phyloP scores from a whole-genome alignment of 2,888 invertebrate genomes.

The Orthonychiurus folsomi region DNA sequence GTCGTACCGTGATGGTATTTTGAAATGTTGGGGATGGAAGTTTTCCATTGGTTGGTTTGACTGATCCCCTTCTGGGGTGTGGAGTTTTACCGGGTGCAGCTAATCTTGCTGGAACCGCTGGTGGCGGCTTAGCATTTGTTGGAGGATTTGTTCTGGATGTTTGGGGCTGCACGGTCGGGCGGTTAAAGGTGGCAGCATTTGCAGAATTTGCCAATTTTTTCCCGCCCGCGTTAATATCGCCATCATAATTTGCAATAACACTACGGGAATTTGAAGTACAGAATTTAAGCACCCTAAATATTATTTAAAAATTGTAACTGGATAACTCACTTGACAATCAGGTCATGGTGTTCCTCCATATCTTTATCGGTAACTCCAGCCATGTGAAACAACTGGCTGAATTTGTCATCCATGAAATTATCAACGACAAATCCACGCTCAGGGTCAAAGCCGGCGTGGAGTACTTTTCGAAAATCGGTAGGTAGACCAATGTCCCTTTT shows the following conservation, averaged over 20 bases:
- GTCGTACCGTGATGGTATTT: not conserved
- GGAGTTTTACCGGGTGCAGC: not conserved
- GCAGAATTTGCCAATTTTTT: not conserved
- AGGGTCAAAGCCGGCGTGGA: constrained; percentile 77
- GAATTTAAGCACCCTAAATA: no score
- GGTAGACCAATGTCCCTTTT: constrained; percentile 87
- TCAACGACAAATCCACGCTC: constrained; percentile 60
- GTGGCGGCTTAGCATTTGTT: not conserved
- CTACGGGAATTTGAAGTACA: not conserved
- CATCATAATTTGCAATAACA: not conserved
- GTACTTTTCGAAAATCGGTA: constrained; percentile 72
- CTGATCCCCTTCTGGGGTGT: constrained; percentile 7
- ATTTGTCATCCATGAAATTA: constrained; percentile 10
- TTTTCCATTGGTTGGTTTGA: not conserved
- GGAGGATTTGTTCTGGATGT: not conserved
- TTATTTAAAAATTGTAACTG: not conserved
- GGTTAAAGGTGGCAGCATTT: not conserved
- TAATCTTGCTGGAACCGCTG: not conserved
- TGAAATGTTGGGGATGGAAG: not conserved
- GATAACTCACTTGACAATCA: not conserved
- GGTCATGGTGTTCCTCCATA: not conserved
- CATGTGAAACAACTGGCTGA: not conserved
- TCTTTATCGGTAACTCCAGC: not conserved
- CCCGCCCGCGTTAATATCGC: not conserved
- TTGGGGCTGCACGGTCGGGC: not conserved